Evolutionary conservation across 2,113 vertebrate species (phyloP).

Genomic region (Carlito syrichta): DNA sequence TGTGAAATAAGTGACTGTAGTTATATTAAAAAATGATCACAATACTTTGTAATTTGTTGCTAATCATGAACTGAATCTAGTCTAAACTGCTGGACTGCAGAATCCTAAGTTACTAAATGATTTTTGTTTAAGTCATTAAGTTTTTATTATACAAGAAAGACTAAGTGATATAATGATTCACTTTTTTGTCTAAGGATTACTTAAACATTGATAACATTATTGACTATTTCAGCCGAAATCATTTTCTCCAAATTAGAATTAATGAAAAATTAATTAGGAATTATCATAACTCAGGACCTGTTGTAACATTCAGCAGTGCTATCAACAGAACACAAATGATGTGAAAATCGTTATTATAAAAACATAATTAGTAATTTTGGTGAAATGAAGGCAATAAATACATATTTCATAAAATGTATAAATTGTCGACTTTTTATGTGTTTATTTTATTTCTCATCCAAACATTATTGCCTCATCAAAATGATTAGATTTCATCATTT

Average conservation of each 20-base stretch:
- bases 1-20: neutral
- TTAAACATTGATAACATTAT: neutral
- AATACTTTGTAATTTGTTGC: neutral
- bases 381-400: neutral
- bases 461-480: neutral
- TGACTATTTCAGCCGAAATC: neutral
- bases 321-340: neutral
- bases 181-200: neutral
- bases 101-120: neutral
- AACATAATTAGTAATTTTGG: neutral
- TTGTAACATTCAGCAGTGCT: neutral
- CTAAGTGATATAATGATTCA: neutral
- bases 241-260: neutral
- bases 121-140: neutral
- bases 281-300: neutral
- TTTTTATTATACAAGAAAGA: neutral
- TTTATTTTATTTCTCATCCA: neutral
- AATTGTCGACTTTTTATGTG: neutral
- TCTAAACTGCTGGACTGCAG: neutral
- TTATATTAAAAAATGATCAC: neutral
- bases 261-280: neutral
- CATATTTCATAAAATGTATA: neutral
- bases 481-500: neutral
- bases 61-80: neutral
- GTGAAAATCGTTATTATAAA: neutral